phyloP scores from a whole-genome alignment of 1,140 invertebrate species.

The Colletes gigas region DNA sequence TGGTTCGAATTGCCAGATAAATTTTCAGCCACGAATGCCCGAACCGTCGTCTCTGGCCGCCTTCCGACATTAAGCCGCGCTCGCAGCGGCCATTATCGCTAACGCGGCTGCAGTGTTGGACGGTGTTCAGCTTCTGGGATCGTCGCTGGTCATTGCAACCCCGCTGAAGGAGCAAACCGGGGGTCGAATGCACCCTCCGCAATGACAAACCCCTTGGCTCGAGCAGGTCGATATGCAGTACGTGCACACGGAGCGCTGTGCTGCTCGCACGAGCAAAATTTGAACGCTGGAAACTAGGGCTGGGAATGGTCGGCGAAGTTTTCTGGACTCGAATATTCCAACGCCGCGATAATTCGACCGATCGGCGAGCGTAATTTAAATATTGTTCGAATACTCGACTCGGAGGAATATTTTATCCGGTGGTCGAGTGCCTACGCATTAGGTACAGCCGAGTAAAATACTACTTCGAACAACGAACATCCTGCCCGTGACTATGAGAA shows the following conservation, averaged over 20 bases:
- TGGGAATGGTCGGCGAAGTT: too few relatives aligned
- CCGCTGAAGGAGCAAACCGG: slow-evolving; percentile 55
- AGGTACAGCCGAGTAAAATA: too few relatives aligned
- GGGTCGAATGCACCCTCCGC: slow-evolving; percentile 68
- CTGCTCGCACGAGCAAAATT: slow-evolving; percentile 24
- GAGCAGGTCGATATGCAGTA: slow-evolving; percentile 72
- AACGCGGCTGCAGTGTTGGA: slow-evolving; percentile 58
- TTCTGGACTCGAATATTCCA: too few relatives aligned
- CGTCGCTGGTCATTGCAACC: slow-evolving; percentile 70
- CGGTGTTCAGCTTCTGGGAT: slow-evolving; percentile 66
- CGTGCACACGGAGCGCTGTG: slow-evolving; percentile 55
- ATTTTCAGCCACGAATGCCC: slow-evolving; percentile 44
- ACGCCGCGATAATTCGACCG: too few relatives aligned
- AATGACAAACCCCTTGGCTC: slow-evolving; percentile 67
- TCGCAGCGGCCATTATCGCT: slow-evolving; percentile 59
- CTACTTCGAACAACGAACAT: too few relatives aligned
- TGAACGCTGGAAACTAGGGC: not conserved
- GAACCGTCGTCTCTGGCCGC: slow-evolving; percentile 38
- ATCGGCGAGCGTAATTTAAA: not conserved
- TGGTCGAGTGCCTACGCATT: too few relatives aligned
- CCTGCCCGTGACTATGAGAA: too few relatives aligned
- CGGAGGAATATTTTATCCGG: too few relatives aligned
- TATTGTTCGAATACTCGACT: too few relatives aligned
- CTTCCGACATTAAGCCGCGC: slow-evolving; percentile 53
- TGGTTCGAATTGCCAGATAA: slow-evolving; percentile 52